Conservation (phyloP, 1,140 invertebrate species). For the Anastrepha obliqua region DNA sequence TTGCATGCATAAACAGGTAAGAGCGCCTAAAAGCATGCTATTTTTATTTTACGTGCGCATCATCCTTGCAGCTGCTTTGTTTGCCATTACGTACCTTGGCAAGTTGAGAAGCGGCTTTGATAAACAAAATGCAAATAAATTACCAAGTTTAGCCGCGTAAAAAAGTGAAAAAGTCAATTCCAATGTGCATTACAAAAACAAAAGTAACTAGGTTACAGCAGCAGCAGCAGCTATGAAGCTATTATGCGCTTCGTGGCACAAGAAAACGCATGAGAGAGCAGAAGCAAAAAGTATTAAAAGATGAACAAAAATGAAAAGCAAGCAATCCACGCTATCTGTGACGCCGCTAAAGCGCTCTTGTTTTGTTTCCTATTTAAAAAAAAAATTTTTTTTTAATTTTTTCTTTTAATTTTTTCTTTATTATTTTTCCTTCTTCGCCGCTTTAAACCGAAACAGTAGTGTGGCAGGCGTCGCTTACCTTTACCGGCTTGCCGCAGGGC, state of each 20-base stretch:
- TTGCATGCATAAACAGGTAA: conserved; percentile 31
- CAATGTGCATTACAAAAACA: not conserved
- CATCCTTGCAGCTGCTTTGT: not conserved
- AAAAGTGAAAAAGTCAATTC: conserved; percentile 50
- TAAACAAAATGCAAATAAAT: conserved; percentile 51
- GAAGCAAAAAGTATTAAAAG: not conserved
- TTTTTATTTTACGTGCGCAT: not conserved
- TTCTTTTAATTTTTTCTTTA: not conserved
- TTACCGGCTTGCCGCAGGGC: not conserved
- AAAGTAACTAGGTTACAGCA: not conserved
- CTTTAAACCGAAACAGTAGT: not conserved
- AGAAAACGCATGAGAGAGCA: not conserved
- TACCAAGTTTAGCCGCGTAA: conserved; percentile 35
- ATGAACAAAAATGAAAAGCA: not conserved
- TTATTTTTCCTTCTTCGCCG: not conserved
- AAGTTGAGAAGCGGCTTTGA: conserved; percentile 7
- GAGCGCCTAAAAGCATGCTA: conserved; percentile 23
- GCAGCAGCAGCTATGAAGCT: not conserved
- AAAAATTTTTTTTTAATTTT: not conserved
- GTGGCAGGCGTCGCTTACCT: not conserved
- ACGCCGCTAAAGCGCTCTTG: not conserved
- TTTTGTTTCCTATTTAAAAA: not conserved
- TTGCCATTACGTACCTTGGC: not conserved
- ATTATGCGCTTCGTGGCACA: conserved; percentile 25
- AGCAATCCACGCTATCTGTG: not conserved